phyloP scores from a whole-genome alignment of 2,888 invertebrate genomes.

The Tenthredo mesomela region DNA sequence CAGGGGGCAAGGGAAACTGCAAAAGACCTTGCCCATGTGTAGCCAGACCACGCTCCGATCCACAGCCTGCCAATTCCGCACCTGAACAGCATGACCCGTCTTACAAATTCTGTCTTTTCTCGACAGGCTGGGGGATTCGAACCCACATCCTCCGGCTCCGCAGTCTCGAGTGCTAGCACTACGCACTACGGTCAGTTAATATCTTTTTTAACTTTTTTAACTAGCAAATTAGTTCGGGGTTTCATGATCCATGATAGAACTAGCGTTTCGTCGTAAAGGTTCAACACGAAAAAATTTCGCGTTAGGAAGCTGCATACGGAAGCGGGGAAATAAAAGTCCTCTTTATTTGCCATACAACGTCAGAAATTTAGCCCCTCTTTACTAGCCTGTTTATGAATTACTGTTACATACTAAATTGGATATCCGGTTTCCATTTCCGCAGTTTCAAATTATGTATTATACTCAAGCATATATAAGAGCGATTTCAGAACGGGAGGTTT shows the following conservation, averaged over 20 bases:
- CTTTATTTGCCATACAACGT: background rate
- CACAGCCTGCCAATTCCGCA: no score
- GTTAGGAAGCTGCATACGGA: background rate
- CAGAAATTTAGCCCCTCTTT: background rate
- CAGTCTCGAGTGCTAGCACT: no score
- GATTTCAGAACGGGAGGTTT: background rate
- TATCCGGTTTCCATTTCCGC: constrained; percentile 6
- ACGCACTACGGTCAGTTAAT: no score
- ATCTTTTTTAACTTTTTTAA: background rate
- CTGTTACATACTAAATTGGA: background rate
- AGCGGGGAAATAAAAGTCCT: background rate
- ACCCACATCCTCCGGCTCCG: no score
- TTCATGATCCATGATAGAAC: background rate
- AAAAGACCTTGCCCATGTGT: no score
- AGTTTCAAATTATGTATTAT: background rate
- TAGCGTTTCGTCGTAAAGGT: background rate
- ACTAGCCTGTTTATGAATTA: background rate
- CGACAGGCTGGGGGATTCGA: no score
- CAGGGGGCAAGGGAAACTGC: no score
- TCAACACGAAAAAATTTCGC: background rate
- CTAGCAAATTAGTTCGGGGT: background rate
- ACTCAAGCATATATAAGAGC: background rate
- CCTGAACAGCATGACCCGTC: no score
- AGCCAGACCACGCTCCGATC: no score
- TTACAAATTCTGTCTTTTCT: no score